A percentile compares a stretch with the other conserved stretches of the same genome.
phyloP scores from a whole-genome alignment of 2,888 invertebrate genomes.

The Pantelozetes paolii region DNA sequence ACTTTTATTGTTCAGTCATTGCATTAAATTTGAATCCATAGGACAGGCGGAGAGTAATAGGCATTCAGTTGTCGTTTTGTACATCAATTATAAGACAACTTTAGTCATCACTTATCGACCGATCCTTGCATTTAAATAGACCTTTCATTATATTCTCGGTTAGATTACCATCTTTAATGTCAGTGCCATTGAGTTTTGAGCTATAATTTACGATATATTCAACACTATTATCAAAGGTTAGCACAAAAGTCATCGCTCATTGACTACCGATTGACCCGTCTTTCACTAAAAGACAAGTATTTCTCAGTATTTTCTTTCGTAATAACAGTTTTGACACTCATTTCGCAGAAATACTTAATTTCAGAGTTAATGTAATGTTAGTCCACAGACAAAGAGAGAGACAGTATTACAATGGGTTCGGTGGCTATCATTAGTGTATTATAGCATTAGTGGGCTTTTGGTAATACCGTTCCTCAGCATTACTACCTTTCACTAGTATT shows the following conservation, averaged over 20 bases:
- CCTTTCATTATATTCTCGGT: too few species aligned
- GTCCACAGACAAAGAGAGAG: not conserved
- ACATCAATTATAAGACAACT: not conserved
- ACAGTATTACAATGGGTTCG: not conserved
- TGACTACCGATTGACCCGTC: not conserved
- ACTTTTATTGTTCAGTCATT: too few species aligned
- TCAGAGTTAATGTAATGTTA: not conserved
- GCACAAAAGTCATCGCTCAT: not conserved
- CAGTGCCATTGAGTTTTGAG: not conserved
- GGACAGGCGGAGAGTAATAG: too few species aligned
- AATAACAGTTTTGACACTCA: conserved; percentile 1
- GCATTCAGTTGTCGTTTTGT: not conserved
- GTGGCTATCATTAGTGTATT: conserved; percentile 8
- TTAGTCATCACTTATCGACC: not conserved
- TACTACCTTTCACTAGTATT: not conserved
- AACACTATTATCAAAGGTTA: not conserved
- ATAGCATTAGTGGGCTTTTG: conserved; percentile 5
- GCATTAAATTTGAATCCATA: too few species aligned
- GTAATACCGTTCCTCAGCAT: not conserved
- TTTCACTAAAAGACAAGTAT: not conserved
- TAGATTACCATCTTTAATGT: not conserved
- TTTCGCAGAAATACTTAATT: not conserved
- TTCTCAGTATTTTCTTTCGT: not conserved
- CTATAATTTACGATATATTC: not conserved
- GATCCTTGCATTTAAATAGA: too few species aligned